Percentiles rank a stretch among this genome's conserved stretches.
These are phyloP conservation scores for Hydrocynus forskahlii DNA, from an alignment of 2,797 vertebrate species.

Conservation along the genomic window DNA sequence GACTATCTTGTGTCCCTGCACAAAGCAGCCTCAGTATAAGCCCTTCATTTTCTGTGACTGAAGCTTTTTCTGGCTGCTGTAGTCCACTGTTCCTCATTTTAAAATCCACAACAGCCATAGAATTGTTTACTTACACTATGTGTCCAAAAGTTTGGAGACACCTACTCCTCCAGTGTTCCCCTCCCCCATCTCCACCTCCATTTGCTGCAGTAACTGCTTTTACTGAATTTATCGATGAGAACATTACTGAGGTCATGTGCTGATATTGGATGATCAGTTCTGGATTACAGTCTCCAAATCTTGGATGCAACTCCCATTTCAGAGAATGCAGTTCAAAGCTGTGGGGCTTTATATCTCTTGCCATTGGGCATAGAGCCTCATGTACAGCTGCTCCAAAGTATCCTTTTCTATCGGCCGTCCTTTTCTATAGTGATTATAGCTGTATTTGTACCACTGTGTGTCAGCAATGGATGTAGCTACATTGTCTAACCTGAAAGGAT, in stretches of 20 bases:
- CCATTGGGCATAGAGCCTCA: background rate
- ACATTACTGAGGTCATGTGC: background rate
- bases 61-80: slow-evolving; percentile 13
- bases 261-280: background rate
- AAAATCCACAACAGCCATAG: background rate
- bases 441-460: background rate
- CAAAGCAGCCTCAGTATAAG: background rate
- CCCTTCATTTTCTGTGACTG: slow-evolving; percentile 5
- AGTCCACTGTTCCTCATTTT: background rate
- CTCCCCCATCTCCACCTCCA: too few relatives aligned
- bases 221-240: background rate
- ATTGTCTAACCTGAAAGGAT: background rate
- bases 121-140: slow-evolving; percentile 14
- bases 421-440: background rate
- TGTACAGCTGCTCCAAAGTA: background rate
- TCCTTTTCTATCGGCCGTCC: background rate
- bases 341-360: background rate
- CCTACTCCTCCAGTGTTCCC: background rate
- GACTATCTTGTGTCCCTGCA: slow-evolving; percentile 4
- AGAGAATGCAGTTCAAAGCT: background rate
- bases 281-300: too few relatives aligned
- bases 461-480: background rate
- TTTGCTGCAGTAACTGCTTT: too few relatives aligned
- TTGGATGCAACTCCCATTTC: background rate
- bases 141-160: slow-evolving; percentile 4